Evolutionary conservation across 2,113 vertebrate species (phyloP).

Genomic region (Pelodiscus sinensis): DNA sequence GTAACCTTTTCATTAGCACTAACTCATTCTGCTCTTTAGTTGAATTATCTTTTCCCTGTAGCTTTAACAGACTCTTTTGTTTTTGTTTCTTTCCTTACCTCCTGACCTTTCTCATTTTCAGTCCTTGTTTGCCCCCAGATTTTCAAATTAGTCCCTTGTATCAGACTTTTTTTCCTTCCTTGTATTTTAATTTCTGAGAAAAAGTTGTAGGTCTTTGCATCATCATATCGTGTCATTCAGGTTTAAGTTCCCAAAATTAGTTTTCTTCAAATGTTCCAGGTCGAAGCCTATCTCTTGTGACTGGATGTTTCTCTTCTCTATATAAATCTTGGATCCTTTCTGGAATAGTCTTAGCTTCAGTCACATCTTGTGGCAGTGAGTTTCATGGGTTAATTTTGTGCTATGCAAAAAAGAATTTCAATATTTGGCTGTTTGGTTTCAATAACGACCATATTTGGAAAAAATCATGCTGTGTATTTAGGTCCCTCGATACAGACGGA

Average conservation of each 20-base stretch:
- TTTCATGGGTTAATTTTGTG: background rate
- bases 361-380: background rate
- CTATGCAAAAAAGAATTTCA: background rate
- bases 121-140: fast-evolving
- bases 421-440: background rate
- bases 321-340: background rate
- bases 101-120: fast-evolving
- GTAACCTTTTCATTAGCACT: background rate
- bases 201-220: background rate
- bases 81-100: background rate
- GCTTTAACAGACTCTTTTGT: background rate
- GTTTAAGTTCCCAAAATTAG: background rate
- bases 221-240: background rate
- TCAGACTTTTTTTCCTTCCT: background rate
- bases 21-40: background rate
- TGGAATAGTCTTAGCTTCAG: background rate
- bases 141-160: background rate
- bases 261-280: background rate
- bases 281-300: background rate
- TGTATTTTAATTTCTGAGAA: background rate
- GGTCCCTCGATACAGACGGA: background rate
- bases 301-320: background rate
- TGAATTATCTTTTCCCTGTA: background rate
- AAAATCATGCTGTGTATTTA: slow-evolving; percentile 11
- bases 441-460: background rate